phyloP scores from a whole-genome alignment of 37 sponge, comb jelly and placozoan species.

The Aplysina aerophoba region DNA sequence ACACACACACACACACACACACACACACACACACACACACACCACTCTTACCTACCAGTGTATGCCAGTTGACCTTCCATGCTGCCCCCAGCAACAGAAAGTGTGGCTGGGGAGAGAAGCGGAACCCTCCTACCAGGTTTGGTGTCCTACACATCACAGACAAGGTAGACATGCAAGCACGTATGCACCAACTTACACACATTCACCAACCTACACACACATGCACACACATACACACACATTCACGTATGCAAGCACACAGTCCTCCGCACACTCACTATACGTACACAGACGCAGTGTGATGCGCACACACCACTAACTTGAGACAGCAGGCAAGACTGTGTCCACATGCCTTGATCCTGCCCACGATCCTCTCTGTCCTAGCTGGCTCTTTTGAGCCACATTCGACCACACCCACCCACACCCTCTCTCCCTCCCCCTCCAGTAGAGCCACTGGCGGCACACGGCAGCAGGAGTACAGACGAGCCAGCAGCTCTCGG shows the following conservation, averaged over 20 bases:
- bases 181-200: neutral
- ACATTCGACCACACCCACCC: conserved; percentile 46
- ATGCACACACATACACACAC: conserved; percentile 30
- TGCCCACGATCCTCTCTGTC: neutral
- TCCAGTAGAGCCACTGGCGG: conserved; percentile 21
- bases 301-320: too few species aligned
- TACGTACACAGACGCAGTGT: too few species aligned
- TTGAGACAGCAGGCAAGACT: neutral
- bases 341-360: neutral
- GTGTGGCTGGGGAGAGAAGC: neutral
- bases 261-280: conserved; percentile 9
- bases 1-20: conserved; percentile 17
- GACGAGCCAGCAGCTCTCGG: too few species aligned
- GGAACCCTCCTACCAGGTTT: neutral
- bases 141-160: conserved; percentile 11
- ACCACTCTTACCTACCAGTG: conserved; percentile 1
- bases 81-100: too few species aligned
- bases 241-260: conserved; percentile 30
- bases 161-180: neutral
- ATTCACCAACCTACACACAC: neutral
- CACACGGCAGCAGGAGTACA: conserved; percentile 45
- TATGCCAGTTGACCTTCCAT: too few species aligned
- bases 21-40: conserved; percentile 27
- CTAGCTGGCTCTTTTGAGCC: conserved; percentile 30
- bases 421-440: conserved; percentile 23